phyloP scores from a whole-genome alignment of 2,113 vertebrate genomes.

The Gopherus flavomarginatus region DNA sequence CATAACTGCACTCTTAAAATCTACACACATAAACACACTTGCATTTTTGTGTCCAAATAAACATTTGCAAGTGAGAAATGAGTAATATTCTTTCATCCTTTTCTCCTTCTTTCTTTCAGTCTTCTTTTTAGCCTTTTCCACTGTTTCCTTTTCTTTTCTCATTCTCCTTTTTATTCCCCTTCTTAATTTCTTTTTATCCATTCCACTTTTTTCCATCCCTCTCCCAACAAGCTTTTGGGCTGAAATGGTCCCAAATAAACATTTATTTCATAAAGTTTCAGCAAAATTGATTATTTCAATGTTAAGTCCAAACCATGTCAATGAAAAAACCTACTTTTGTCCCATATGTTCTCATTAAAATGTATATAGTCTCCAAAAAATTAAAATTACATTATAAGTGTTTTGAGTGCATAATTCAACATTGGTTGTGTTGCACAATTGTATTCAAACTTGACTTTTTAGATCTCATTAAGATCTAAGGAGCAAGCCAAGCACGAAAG shows the following conservation, averaged over 20 bases:
- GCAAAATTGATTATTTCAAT: not conserved
- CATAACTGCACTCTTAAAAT: not conserved
- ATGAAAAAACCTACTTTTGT: not conserved
- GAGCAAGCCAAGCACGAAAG: rapidly evolving
- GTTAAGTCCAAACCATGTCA: not conserved
- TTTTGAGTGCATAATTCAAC: not conserved
- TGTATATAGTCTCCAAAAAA: not conserved
- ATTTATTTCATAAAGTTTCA: not conserved
- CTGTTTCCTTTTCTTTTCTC: not conserved
- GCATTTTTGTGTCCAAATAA: not conserved
- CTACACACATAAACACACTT: not conserved
- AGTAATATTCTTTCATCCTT: rapidly evolving
- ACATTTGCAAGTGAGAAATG: not conserved
- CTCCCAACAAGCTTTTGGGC: not conserved
- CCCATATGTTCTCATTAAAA: not conserved
- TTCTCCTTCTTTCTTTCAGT: not conserved
- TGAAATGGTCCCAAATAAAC: not conserved
- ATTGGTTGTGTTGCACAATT: not conserved
- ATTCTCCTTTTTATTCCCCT: not conserved
- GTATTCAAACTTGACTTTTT: not conserved
- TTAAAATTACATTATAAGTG: not conserved
- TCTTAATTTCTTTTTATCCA: not conserved
- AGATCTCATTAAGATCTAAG: not conserved
- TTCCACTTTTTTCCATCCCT: rapidly evolving
- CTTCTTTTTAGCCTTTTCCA: not conserved